These are phyloP conservation scores for Eidolon helvum DNA, from an alignment of 2,113 vertebrate species.

Conservation along the genomic window DNA sequence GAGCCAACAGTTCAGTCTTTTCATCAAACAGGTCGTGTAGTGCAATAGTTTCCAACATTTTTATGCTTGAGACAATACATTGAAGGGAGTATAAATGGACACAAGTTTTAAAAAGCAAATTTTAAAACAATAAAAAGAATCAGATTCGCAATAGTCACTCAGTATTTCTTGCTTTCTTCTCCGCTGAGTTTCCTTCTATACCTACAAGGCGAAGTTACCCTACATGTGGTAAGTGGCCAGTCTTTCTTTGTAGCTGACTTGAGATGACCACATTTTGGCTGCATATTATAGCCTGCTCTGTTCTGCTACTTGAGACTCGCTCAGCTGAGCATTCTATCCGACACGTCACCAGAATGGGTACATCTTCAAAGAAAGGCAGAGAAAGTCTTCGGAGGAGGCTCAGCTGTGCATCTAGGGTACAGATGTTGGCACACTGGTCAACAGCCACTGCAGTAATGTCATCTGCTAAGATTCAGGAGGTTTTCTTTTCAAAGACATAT, in stretches of 20 bases:
- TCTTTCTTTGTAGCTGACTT: neutral
- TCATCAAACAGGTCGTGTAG: neutral
- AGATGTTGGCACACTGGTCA: rapidly evolving
- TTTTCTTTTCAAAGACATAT: neutral
- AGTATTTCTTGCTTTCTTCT: neutral
- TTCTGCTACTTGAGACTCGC: neutral
- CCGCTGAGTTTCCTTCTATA: neutral
- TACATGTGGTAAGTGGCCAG: too few relatives aligned
- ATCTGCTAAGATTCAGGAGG: neutral
- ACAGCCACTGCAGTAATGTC: neutral
- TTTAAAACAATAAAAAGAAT: neutral
- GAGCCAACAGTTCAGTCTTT: neutral
- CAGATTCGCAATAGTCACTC: neutral
- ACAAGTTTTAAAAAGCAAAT: neutral
- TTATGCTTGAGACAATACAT: neutral
- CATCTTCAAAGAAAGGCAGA: neutral
- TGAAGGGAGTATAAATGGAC: neutral
- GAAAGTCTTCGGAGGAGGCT: neutral
- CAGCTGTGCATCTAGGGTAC: rapidly evolving
- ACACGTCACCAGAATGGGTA: neutral
- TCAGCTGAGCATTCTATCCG: neutral
- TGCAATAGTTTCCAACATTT: neutral
- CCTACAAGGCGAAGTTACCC: neutral
- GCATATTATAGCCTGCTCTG: neutral
- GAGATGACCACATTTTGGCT: neutral